phyloP scores from a whole-genome alignment of 2,888 invertebrate species.

The Dicyrtoma fusca region DNA sequence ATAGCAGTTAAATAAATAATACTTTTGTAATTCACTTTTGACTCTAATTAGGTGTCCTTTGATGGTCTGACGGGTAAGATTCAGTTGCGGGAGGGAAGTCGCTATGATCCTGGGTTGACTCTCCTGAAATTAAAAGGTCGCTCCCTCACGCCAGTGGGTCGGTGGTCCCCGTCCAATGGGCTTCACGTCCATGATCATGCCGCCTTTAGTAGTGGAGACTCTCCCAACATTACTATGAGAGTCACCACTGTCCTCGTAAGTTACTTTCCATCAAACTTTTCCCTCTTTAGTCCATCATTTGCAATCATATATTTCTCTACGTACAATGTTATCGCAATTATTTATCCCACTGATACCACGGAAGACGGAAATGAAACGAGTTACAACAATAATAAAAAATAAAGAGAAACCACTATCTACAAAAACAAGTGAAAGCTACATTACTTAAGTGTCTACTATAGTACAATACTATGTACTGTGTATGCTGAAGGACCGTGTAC shows the following conservation, averaged over 20 bases:
- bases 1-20: neutral
- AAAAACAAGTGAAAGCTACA: too few species aligned
- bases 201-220: constrained; percentile 73
- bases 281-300: too few species aligned
- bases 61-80: constrained; percentile 79
- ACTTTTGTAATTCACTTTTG: neutral
- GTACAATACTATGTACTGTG: too few species aligned
- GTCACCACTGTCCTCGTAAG: constrained; percentile 76
- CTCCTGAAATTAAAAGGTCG: constrained; percentile 74
- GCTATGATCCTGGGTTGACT: constrained; percentile 76
- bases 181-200: constrained; percentile 72
- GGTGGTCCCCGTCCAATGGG: constrained; percentile 71
- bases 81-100: constrained; percentile 76
- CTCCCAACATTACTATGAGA: constrained; percentile 74
- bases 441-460: too few species aligned
- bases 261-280: too few species aligned
- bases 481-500: too few species aligned
- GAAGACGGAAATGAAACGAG: too few species aligned
- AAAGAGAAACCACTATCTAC: too few species aligned
- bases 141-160: constrained; percentile 74
- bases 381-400: too few species aligned
- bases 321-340: too few species aligned
- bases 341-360: too few species aligned
- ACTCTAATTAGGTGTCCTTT: constrained; percentile 69
- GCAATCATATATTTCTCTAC: too few species aligned